Base-by-base conservation (phyloP, 2,888 invertebrate genomes). In the Oscheius onirici region DNA sequence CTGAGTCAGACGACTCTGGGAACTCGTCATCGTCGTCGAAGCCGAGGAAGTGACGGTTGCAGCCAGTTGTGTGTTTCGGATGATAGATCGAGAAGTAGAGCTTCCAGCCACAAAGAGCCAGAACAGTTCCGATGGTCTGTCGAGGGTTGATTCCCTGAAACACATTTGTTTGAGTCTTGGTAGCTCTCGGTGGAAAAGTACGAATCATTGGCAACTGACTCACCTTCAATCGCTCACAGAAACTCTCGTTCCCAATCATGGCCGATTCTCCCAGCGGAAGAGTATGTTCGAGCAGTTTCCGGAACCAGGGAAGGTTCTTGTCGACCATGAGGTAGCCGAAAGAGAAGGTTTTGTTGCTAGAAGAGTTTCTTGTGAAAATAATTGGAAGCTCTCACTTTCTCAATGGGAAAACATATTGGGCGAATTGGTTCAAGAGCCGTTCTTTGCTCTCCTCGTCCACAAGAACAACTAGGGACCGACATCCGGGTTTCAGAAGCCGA, bases 71-170 rank as follows among this genome's bases (percentile, higher is more conserved):
- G 26, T 71, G 95, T 89, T 94, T 95, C 71, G 95, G 95, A 90
- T 99, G 97, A 90, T 96, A 99, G 91, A 99, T 95, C 89, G 95
- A 97, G 90, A 95, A 97, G 91, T 97, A 97, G 90, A 95, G 95
- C 77, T 97, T 91, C 90, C 95, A 94, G 26, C 97, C 97, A 90
- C 97, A 97, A 77, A 99, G 90, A 1, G 96, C 93, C 57, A 99
- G 90, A 72, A 99, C 97, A 3, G 95, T 95, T 26, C 97, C 97
- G 52, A 97, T 93, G 88, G 97, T 97, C 90, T 97, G 97, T 83
- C 95, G 92, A 24, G 95, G 94, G 90, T 97, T 97, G 74, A 99
- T 95, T 78, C 92, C 71, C 84, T 84, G 54, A 51, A 76, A 63
- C n/a, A n/a, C n/a, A n/a, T n/a, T n/a, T n/a, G n/a, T 34, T 34